Evolutionary conservation across 1,140 invertebrate species (phyloP).

Genomic region (Brachionus calyciflorus): DNA sequence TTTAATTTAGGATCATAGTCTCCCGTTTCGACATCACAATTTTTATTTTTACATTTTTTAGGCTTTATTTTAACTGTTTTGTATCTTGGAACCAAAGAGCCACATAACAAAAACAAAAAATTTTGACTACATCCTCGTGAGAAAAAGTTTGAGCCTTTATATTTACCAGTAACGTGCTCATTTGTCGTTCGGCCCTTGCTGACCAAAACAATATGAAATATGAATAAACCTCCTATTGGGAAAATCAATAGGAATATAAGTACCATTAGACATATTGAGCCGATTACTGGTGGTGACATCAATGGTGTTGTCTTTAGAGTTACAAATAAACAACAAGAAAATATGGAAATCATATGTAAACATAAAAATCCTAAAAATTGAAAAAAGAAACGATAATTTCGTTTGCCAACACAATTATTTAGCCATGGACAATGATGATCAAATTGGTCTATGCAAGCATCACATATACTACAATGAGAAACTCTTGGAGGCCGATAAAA

Average conservation of each 20-base stretch:
- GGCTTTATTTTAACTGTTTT: neutral
- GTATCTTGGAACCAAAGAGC: slow-evolving; percentile 17
- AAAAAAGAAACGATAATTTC: slow-evolving; percentile 80
- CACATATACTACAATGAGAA: slow-evolving; percentile 97
- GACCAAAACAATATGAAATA: slow-evolving; percentile 94
- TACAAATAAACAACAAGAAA: slow-evolving; percentile 70
- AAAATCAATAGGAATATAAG: slow-evolving; percentile 85
- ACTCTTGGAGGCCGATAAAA: slow-evolving; percentile 97
- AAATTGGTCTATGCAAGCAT: slow-evolving; percentile 97
- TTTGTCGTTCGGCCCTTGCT: slow-evolving; percentile 98
- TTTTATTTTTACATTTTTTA: neutral
- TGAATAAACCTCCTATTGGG: slow-evolving; percentile 92
- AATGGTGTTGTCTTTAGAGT: neutral
- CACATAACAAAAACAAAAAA: slow-evolving; percentile 17
- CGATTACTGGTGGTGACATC: slow-evolving; percentile 51
- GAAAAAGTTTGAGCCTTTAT: slow-evolving; percentile 91
- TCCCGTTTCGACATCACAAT: neutral
- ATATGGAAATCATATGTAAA: slow-evolving; percentile 94
- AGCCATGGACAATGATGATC: slow-evolving; percentile 99
- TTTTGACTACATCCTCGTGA: slow-evolving; percentile 19
- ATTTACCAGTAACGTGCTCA: slow-evolving; percentile 98
- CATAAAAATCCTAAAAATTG: slow-evolving; percentile 93
- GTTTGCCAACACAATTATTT: slow-evolving; percentile 97
- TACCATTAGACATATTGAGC: slow-evolving; percentile 78
- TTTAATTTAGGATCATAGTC: neutral